A percentile compares a stretch with the other conserved stretches of the same genome.
phyloP scores from a whole-genome alignment of 2,888 invertebrate genomes.

The Trachelus stipa region DNA sequence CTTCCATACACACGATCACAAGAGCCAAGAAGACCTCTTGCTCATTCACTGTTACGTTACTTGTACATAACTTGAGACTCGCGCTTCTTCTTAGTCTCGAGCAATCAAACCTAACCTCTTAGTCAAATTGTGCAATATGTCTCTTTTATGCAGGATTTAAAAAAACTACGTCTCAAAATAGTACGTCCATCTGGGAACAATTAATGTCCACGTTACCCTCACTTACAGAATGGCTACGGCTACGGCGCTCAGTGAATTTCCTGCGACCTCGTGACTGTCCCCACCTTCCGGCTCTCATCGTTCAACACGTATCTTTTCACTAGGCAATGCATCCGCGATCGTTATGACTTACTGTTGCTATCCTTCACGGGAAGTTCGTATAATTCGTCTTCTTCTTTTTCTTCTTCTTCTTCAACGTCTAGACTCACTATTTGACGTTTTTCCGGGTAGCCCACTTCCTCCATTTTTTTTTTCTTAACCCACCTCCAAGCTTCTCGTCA shows the following conservation, averaged over 20 bases:
- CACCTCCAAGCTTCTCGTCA: background rate
- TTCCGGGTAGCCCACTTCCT: background rate
- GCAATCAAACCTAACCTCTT: background rate
- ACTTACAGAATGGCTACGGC: background rate
- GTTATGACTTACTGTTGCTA: background rate
- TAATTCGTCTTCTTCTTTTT: background rate
- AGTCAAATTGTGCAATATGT: background rate
- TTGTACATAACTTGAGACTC: background rate
- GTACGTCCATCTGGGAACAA: background rate
- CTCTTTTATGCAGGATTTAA: background rate
- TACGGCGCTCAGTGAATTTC: background rate
- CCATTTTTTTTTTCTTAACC: constrained; percentile 14
- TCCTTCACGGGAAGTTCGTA: background rate
- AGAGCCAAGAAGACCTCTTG: background rate
- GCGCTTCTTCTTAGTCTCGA: background rate
- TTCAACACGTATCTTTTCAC: background rate
- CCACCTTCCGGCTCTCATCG: background rate
- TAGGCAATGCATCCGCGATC: too few relatives aligned
- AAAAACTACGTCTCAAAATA: background rate
- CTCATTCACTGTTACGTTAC: background rate
- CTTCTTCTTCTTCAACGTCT: background rate
- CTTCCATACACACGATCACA: background rate
- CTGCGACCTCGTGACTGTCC: background rate
- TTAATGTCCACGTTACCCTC: background rate
- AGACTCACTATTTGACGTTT: background rate